These are phyloP conservation scores for Orestias chungarensis DNA, from an alignment of 2,797 vertebrate species.

Conservation along the genomic window DNA sequence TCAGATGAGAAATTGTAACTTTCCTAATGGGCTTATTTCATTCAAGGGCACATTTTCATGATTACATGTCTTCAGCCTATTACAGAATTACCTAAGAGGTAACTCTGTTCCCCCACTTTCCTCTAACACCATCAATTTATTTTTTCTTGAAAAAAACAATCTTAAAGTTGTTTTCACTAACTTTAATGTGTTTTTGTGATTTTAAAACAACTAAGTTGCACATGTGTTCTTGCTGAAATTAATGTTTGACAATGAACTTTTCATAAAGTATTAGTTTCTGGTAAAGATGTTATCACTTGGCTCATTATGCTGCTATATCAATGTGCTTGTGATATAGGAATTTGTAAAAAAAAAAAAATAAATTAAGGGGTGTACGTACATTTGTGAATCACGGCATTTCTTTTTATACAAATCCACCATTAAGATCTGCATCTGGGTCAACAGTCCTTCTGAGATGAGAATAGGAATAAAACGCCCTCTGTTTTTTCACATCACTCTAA, in stretches of 20 bases:
- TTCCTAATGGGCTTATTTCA: conserved; percentile 53
- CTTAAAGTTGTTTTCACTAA: background rate
- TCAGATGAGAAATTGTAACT: conserved; percentile 56
- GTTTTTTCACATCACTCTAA: conserved; percentile 29
- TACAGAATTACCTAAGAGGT: no score
- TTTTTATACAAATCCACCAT: conserved; percentile 28
- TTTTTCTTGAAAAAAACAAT: background rate
- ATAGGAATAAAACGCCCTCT: conserved; percentile 5
- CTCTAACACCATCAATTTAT: background rate
- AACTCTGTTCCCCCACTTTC: background rate
- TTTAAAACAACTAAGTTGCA: background rate
- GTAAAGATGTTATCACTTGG: background rate
- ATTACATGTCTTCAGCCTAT: conserved; percentile 9
- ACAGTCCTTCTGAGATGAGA: conserved; percentile 7
- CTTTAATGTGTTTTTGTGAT: background rate
- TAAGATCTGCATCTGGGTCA: conserved; percentile 31
- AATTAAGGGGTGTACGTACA: background rate
- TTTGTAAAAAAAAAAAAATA: background rate
- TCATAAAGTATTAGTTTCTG: background rate
- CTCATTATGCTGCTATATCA: no score
- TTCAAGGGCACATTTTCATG: conserved; percentile 47
- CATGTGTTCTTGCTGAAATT: background rate
- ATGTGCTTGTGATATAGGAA: background rate
- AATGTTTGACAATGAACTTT: background rate
- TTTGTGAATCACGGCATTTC: background rate